These are phyloP conservation scores for Piprites chloris DNA, from an alignment of 2,113 vertebrate genomes.

Conservation along the genomic window DNA sequence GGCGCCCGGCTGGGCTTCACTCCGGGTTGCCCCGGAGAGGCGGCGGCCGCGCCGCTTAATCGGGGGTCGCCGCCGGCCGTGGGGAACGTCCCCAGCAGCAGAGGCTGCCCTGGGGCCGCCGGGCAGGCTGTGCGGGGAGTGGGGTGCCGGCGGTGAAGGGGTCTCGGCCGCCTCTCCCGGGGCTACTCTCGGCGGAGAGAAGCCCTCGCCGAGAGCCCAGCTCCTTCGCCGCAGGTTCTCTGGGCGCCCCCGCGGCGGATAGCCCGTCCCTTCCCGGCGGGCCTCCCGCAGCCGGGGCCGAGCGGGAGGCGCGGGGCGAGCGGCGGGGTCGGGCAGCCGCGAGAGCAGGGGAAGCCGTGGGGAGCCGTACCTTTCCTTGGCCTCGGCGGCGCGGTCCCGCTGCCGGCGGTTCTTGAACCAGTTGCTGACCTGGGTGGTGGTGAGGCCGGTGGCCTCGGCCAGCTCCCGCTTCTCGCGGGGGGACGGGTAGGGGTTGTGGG, in stretches of 20 bases:
- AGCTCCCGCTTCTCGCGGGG: conserved; percentile 96
- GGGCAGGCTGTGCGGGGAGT: not conserved
- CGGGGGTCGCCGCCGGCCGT: not conserved
- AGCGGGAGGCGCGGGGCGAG: not conserved
- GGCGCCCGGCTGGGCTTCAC: not conserved
- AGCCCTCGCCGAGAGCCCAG: not conserved
- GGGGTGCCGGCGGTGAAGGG: not conserved
- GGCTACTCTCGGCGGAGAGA: not conserved
- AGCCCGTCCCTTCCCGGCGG: not conserved
- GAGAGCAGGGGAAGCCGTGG: not conserved
- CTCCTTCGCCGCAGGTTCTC: not conserved
- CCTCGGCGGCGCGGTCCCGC: conserved; percentile 95
- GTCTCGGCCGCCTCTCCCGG: not conserved
- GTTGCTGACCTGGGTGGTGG: conserved; percentile 99
- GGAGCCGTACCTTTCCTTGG: conserved; percentile 90
- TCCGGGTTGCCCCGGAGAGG: not conserved
- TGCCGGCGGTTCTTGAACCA: conserved; percentile 98
- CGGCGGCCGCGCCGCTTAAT: not conserved
- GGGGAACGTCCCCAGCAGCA: not conserved
- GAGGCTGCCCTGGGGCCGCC: not conserved
- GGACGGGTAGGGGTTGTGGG: conserved; percentile 97
- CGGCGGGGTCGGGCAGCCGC: not conserved
- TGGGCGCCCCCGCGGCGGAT: not conserved
- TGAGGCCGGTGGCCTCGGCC: conserved; percentile 97
- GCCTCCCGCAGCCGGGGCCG: not conserved